Conservation (phyloP, 2,113 vertebrate genomes). For the Jacana jacana region DNA sequence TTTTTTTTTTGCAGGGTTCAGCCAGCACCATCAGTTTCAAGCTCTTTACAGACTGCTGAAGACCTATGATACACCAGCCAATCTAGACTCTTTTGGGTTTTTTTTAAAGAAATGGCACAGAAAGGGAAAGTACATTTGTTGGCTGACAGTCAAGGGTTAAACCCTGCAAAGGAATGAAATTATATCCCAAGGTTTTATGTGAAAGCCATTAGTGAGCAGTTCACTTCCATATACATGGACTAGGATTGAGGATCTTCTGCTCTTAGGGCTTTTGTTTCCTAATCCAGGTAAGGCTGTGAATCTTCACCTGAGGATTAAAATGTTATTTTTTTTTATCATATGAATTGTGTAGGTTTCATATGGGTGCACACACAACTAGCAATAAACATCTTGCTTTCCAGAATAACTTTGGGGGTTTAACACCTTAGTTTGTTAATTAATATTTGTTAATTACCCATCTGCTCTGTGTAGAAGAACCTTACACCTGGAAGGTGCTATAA, state of each 20-base stretch:
- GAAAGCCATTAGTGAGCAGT: background rate
- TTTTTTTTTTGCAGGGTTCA: background rate
- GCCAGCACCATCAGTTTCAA: background rate
- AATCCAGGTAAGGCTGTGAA: background rate
- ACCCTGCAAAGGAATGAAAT: background rate
- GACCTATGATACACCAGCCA: background rate
- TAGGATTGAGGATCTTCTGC: background rate
- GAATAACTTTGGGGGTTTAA: background rate
- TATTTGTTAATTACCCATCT: background rate
- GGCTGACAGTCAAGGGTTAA: background rate
- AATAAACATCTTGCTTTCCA: background rate
- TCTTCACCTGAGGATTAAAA: background rate
- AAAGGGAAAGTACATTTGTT: background rate
- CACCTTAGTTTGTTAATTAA: background rate
- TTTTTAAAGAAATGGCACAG: background rate
- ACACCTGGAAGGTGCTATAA: background rate
- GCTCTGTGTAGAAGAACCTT: background rate
- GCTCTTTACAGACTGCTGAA: background rate
- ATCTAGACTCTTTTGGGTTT: background rate
- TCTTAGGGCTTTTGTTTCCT: background rate
- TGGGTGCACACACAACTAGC: background rate
- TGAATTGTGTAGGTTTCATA: background rate
- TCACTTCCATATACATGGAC: background rate
- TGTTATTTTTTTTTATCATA: fast-evolving
- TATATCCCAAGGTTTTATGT: background rate